Base-by-base conservation (phyloP, 1,140 invertebrate species). In the Gryon sp. region DNA sequence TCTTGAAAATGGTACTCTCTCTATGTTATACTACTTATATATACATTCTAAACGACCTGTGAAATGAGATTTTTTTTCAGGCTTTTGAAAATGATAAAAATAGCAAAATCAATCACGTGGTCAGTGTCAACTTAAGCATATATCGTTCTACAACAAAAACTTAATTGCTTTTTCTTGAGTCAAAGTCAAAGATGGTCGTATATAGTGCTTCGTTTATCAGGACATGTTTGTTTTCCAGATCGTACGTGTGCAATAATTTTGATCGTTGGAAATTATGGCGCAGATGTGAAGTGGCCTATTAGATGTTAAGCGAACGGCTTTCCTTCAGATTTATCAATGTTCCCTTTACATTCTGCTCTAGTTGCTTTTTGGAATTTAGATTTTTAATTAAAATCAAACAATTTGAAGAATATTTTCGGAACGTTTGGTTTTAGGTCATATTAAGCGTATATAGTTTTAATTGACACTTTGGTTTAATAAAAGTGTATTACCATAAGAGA, bases 31-130 rank as follows among this genome's bases (percentile, higher is more conserved):
- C 26, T 5, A 50, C 24, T 19, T 5, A 7, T 52, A 34, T 45
- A 14, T 60, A 60, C 26, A 70, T 53, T 60, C 40, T 53, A 53
- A 70, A 70, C 50, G 36, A 70, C 22, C 38, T 16, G 30, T 40
- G 30, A 70, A 70, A 70, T 70, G 57, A 55, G 48, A 70, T 70
- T 60, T 46, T n/a, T 46, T 48, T 43, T 40, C 19, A 19, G 53
- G 48, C 55, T 40, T 70, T 55, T 53, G 8, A 70, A 60, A 53
- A 53, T 36, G 66, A 45, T 46, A 60, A 70, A 70, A 70, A 70
- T 70, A 70, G 46, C 53, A 19, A 52, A 57, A 70, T 70, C 66
- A 70, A 70, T 70, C 20, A 55, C 12, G 18, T 52, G 43, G 65
- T 45, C 53, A 52, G 66, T 60, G 66, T 70, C 53, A 70, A 52